Evolutionary conservation across 2,888 invertebrate genomes (phyloP).

Genomic region (Theretra japonica): DNA sequence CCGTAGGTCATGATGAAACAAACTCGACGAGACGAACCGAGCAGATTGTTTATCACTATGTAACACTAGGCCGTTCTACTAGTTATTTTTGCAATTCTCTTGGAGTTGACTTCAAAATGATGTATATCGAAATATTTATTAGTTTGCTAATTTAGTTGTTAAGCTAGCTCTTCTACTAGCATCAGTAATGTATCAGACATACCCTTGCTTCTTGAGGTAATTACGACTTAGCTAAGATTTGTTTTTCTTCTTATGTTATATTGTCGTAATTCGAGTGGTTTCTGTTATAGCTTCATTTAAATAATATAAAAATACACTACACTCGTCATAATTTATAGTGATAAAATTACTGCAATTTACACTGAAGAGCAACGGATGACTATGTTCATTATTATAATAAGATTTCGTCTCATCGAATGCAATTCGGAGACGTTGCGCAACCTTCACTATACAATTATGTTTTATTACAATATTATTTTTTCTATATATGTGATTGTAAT

Average conservation of each 20-base stretch:
- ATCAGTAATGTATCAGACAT: too few species aligned
- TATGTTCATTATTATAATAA: neutral
- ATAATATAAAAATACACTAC: too few species aligned
- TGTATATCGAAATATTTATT: too few species aligned
- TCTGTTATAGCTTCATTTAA: too few species aligned
- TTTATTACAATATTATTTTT: conserved; percentile 1
- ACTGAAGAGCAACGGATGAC: neutral
- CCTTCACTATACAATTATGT: conserved; percentile 31
- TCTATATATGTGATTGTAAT: conserved; percentile 4
- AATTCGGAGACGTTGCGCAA: conserved; percentile 36
- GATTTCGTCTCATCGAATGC: conserved; percentile 12
- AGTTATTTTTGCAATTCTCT: neutral
- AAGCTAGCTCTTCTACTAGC: too few species aligned
- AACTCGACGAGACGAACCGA: neutral
- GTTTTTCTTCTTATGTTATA: too few species aligned
- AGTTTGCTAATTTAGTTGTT: too few species aligned
- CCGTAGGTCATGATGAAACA: neutral
- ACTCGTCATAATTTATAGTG: too few species aligned
- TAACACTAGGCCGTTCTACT: neutral
- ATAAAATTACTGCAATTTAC: neutral
- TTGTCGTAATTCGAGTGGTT: too few species aligned
- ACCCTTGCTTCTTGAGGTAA: too few species aligned
- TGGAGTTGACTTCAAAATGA: neutral
- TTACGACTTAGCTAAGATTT: too few species aligned
- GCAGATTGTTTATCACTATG: neutral